These are phyloP conservation scores for Tolypeutes matacus DNA, from an alignment of 2,797 vertebrate genomes.

Conservation along the genomic window DNA sequence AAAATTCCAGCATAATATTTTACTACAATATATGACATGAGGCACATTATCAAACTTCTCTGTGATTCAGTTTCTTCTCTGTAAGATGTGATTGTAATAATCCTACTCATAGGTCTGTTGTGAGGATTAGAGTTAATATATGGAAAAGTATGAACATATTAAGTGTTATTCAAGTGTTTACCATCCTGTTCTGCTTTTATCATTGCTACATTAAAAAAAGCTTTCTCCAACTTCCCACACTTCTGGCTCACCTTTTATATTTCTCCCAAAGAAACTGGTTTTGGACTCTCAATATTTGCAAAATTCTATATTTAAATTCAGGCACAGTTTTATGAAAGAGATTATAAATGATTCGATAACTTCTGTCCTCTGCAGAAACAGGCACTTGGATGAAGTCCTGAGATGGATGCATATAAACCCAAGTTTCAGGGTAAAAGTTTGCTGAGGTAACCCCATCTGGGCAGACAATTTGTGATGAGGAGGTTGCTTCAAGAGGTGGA, in stretches of 20 bases:
- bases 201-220: slow-evolving; percentile 34
- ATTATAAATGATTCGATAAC: slow-evolving; percentile 98
- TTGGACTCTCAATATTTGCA: slow-evolving; percentile 97
- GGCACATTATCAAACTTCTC: slow-evolving; percentile 5
- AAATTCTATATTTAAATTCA: slow-evolving; percentile 97
- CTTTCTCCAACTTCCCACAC: slow-evolving; percentile 4
- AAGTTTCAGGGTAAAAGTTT: slow-evolving; percentile 97
- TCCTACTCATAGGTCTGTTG: background rate
- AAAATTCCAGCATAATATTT: background rate
- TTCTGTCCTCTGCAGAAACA: slow-evolving; percentile 97
- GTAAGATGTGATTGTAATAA: background rate
- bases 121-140: background rate
- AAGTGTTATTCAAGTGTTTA: no score
- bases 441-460: slow-evolving; percentile 91
- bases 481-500: slow-evolving; percentile 86
- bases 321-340: slow-evolving; percentile 99
- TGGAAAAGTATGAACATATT: no score
- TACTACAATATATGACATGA: background rate
- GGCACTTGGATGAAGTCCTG: slow-evolving; percentile 99
- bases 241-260: slow-evolving; percentile 94
- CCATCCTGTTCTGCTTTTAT: slow-evolving; percentile 29
- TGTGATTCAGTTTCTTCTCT: slow-evolving; percentile 38
- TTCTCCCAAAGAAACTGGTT: slow-evolving; percentile 99
- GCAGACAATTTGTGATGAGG: slow-evolving; percentile 88
- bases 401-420: slow-evolving; percentile 95